These are phyloP conservation scores for Chaetophractus vellerosus DNA, from an alignment of 2,797 vertebrate genomes.

Conservation along the genomic window DNA sequence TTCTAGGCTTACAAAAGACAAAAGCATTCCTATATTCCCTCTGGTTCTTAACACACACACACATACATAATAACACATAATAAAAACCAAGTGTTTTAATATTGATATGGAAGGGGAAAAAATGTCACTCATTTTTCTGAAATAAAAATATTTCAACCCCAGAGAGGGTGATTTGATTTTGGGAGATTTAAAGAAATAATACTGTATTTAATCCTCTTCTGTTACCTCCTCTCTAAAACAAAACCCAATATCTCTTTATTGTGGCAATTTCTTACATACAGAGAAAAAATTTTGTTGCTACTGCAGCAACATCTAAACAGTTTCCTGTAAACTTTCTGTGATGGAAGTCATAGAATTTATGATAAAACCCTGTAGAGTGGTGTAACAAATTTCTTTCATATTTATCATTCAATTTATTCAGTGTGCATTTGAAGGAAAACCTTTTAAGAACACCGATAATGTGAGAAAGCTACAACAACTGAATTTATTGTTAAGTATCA, in stretches of 20 bases:
- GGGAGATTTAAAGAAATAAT: constrained; percentile 82
- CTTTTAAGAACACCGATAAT: constrained; percentile 90
- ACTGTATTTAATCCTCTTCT: constrained; percentile 65
- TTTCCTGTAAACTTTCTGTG: constrained; percentile 87
- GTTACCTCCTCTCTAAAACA: constrained; percentile 73
- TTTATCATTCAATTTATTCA: constrained; percentile 90
- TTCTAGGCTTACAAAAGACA: constrained; percentile 18
- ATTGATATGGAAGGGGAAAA: constrained; percentile 61
- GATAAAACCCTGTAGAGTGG: constrained; percentile 88
- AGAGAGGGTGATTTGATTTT: constrained; percentile 68
- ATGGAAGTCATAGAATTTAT: constrained; percentile 87
- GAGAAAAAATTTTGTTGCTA: constrained; percentile 81
- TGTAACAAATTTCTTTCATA: constrained; percentile 89
- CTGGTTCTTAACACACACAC: constrained; percentile 55
- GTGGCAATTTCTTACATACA: constrained; percentile 72
- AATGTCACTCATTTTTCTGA: constrained; percentile 77
- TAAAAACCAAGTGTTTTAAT: constrained; percentile 44
- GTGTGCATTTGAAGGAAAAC: constrained; percentile 88
- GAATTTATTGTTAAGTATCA: constrained; percentile 90
- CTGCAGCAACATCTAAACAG: constrained; percentile 82
- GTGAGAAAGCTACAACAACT: constrained; percentile 89
- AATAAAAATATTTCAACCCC: constrained; percentile 82
- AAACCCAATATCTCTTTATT: constrained; percentile 70
- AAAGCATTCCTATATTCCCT: constrained; percentile 48
- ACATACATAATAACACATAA: background rate